phyloP scores from a whole-genome alignment of 2,113 vertebrate species.

The Neogale vison region DNA sequence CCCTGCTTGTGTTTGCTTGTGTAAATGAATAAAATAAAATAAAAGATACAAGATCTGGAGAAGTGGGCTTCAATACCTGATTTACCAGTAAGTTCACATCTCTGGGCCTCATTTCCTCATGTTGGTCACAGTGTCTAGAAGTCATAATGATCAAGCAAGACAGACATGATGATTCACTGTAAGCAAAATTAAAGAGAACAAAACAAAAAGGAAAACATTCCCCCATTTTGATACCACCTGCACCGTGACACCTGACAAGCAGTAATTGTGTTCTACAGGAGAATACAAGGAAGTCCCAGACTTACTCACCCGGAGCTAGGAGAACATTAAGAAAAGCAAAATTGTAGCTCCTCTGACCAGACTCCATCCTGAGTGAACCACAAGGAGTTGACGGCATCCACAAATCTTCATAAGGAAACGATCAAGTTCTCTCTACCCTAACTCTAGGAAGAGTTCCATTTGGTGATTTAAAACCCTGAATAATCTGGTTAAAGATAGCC shows the following conservation, averaged over 20 bases:
- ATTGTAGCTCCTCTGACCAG: neutral
- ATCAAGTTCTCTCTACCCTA: neutral
- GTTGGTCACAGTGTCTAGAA: rapidly evolving
- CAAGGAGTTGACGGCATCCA: rapidly evolving
- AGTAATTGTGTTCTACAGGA: neutral
- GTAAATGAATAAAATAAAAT: no score
- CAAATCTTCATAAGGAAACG: neutral
- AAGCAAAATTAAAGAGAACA: neutral
- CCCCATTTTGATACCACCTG: rapidly evolving
- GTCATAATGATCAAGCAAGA: rapidly evolving
- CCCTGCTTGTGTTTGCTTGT: no score
- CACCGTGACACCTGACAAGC: neutral
- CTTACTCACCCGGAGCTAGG: neutral
- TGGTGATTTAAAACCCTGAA: neutral
- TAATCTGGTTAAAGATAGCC: neutral
- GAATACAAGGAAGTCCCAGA: neutral
- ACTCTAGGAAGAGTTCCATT: neutral
- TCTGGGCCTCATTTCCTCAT: no score
- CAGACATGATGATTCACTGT: neutral
- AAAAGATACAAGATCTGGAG: no score
- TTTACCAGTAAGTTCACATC: rapidly evolving
- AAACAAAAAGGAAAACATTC: neutral
- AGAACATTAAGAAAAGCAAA: rapidly evolving
- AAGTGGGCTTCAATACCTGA: rapidly evolving
- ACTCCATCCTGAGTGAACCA: neutral